Evolutionary conservation across 2,888 invertebrate species (phyloP), one percentile per base, ranked within the genome.

Genomic region (Hypomecis punctinalis): DNA sequence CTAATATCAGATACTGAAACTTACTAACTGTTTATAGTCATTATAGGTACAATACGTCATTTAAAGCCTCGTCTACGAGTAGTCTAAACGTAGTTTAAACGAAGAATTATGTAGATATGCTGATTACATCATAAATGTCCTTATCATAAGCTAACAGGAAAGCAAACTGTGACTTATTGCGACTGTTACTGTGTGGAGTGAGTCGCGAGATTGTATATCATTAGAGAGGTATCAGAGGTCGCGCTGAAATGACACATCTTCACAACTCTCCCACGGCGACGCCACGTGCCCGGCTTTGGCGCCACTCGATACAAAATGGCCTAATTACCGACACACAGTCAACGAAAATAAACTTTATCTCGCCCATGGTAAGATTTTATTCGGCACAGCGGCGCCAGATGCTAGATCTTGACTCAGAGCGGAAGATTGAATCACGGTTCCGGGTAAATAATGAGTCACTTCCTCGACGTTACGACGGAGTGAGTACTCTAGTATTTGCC

Each of bases 391-490:
- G 71, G 70, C 60, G 40, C 46, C 66, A 74, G 72, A 77, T 74
- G 69, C 63, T 66, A 66, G 69, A 74, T 71, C 74, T 81, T 83
- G 82, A 80, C 70, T 84, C 83, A 84, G 82, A 82, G 82, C 88
- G 90, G 90, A 90, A 90, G 82, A 65, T 72, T 88, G 89, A 89
- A 70, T 89, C 88, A 89, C 78, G 63, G 77, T 88, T 88, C 89
- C 88, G 87, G 86, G 83, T 86, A 87, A 84, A 85, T 78, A 84
- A 75, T 89, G 88, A 88, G 61, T 88, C 90, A 90, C 84, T 90
- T 90, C 90, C 90, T 87, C 73, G 58, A 63, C 61, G 37, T 49
- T 65, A 63, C 64, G 66, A 57, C 10, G 4, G 46, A 46, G 36
- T 33, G 55, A 61, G 61, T 73, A 58, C 72, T 74, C 69, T 72